A percentile compares a stretch with the other conserved stretches of the same genome.
Evolutionary conservation across 2,113 vertebrate genomes (phyloP).

Genomic region (Centropus unirufus): DNA sequence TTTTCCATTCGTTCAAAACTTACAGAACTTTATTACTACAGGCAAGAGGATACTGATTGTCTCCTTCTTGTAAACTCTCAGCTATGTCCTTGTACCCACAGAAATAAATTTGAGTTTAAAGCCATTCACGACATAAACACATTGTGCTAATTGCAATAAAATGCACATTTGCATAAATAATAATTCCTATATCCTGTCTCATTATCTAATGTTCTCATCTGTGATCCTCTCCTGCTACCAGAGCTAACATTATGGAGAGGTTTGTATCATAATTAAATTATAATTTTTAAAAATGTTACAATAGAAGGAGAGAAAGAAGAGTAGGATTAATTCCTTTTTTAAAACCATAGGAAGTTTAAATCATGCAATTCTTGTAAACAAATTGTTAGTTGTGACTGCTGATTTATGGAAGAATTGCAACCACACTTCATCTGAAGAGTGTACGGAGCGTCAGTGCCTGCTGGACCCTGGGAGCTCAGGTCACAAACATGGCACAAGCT

Average conservation of each 20-base stretch:
- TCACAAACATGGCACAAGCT: fast-evolving
- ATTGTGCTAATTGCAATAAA: background rate
- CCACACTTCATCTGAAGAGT: background rate
- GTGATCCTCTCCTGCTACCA: background rate
- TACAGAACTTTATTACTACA: background rate
- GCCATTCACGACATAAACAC: background rate
- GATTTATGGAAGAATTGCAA: background rate
- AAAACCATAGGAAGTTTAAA: background rate
- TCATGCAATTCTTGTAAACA: background rate
- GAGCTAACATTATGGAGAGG: background rate
- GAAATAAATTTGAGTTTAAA: slow-evolving; percentile 16
- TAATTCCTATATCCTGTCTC: background rate
- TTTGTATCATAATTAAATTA: background rate
- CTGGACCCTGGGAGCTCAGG: background rate
- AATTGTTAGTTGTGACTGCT: background rate
- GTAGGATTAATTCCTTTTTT: background rate
- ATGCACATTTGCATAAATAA: background rate
- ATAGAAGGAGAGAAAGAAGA: background rate
- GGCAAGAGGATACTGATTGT: background rate
- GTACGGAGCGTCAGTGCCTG: background rate
- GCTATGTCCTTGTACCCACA: background rate
- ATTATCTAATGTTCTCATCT: background rate
- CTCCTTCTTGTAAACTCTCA: background rate
- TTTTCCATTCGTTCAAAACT: slow-evolving; percentile 7
- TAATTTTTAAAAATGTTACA: background rate